Conservation (phyloP, 2,113 vertebrate species). For the Sylvietta virens region DNA sequence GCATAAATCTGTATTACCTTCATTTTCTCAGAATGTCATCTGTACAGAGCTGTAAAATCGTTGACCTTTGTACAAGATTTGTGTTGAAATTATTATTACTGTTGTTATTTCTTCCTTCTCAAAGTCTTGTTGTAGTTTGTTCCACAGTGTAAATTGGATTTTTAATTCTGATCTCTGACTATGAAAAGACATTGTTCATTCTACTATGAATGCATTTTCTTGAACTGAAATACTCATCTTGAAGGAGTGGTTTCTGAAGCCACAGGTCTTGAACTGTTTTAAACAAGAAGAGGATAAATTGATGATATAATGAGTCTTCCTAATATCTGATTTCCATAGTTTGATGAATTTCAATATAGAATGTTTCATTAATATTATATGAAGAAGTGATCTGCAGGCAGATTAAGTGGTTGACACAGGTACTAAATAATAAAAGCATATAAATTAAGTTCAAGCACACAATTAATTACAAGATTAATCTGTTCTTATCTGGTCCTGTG, state of each 20-base stretch:
- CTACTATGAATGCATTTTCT: not conserved
- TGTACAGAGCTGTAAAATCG: not conserved
- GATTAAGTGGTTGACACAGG: conserved; percentile 60
- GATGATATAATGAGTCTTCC: not conserved
- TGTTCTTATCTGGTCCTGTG: not conserved
- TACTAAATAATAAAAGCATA: conserved; percentile 60
- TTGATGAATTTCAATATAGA: conserved; percentile 43
- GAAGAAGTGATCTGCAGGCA: conserved; percentile 23
- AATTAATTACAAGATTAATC: conserved; percentile 26
- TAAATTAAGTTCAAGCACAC: conserved; percentile 39
- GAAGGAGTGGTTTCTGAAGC: not conserved
- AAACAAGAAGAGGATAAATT: not conserved
- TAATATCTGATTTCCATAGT: conserved; percentile 22
- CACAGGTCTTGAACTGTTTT: not conserved
- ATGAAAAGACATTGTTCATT: not conserved
- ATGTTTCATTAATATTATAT: conserved; percentile 47
- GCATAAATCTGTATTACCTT: not conserved
- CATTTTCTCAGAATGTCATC: not conserved
- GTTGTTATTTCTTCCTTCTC: not conserved
- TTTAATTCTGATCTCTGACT: not conserved
- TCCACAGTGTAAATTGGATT: not conserved
- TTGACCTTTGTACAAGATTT: not conserved
- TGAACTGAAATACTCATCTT: not conserved
- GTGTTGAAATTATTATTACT: not conserved
- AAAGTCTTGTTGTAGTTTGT: not conserved